These are phyloP conservation scores for Helicolenus hilgendorfi DNA, from an alignment of 2,797 vertebrate genomes.

Conservation along the genomic window DNA sequence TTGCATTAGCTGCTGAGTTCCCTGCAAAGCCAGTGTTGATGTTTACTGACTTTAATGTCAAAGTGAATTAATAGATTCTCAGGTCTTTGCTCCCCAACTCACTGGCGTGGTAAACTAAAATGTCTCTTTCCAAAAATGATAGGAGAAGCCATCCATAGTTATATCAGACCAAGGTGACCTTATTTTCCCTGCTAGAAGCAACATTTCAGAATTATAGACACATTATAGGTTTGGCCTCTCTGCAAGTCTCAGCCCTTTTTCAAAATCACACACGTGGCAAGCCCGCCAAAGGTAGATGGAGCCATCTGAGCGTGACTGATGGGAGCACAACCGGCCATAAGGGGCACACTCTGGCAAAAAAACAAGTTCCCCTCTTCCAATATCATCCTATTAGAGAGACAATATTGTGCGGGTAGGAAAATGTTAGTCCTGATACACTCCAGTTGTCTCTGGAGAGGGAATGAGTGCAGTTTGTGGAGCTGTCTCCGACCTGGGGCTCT, in stretches of 20 bases:
- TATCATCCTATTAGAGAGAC: slow-evolving; percentile 37
- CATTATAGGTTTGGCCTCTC: slow-evolving; percentile 39
- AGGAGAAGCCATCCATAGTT: neutral
- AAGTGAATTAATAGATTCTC: neutral
- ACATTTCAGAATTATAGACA: slow-evolving; percentile 52
- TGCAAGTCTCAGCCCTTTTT: slow-evolving; percentile 39
- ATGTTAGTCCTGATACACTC: slow-evolving; percentile 43
- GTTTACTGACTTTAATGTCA: neutral
- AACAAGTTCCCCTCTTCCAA: slow-evolving; percentile 5
- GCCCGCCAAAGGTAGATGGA: slow-evolving; percentile 54
- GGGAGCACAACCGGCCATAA: slow-evolving; percentile 36
- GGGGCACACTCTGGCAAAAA: slow-evolving; percentile 23
- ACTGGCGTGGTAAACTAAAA: neutral
- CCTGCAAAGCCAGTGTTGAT: neutral
- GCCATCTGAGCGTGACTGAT: slow-evolving; percentile 58
- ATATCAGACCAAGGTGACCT: slow-evolving; percentile 18
- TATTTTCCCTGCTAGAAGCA: slow-evolving; percentile 29
- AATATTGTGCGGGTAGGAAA: neutral
- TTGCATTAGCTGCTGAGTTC: neutral
- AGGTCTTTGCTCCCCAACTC: neutral
- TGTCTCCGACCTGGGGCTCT: slow-evolving; percentile 7
- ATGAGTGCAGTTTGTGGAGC: slow-evolving; percentile 24
- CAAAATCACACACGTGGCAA: slow-evolving; percentile 39
- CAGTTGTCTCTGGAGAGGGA: slow-evolving; percentile 29
- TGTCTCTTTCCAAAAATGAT: neutral